Evolutionary conservation across 2,888 invertebrate genomes (phyloP), one percentile per base, ranked within the genome.

Genomic region (Pristionchus entomophagus): DNA sequence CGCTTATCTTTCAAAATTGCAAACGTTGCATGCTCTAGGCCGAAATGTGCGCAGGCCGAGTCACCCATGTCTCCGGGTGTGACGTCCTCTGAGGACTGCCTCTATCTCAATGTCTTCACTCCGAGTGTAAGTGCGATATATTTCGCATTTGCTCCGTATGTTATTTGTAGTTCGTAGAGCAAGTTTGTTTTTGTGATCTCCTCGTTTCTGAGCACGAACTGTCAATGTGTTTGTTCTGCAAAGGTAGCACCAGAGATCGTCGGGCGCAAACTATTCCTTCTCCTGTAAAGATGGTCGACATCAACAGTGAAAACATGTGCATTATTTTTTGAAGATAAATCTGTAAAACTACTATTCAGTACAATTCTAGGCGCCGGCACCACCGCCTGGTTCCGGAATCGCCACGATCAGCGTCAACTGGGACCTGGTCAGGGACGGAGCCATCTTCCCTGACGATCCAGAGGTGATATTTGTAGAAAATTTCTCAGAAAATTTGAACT

Each of bases 91-190:
- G 77, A 77, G 45, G 77, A 77, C 22, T 77, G 77, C n/a, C 77
- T 77, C 14, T 77, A 77, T 19, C 77, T 77, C 12, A 77, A 77
- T 26, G 77, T 77, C 22, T 77, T 77, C 77, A 49, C 77, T 1
- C 77, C 77, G 0, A 77, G 49, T 12, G 77, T 77, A 0, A 41
- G 73, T 32, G n/a, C n/a, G n/a, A n/a, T n/a, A n/a, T n/a, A n/a
- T n/a, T n/a, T n/a, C n/a, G n/a, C n/a, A n/a, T n/a, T n/a, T n/a
- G n/a, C n/a, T n/a, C n/a, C n/a, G n/a, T n/a, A n/a, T n/a, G n/a
- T n/a, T n/a, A n/a, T n/a, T n/a, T n/a, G n/a, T n/a, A n/a, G n/a
- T n/a, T n/a, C n/a, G n/a, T n/a, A n/a, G n/a, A n/a, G n/a, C n/a
- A n/a, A n/a, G n/a, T n/a, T n/a, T n/a, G n/a, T n/a, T n/a, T n/a